phyloP scores from a whole-genome alignment of 2,888 invertebrate species.

The Nemurella pictetii region DNA sequence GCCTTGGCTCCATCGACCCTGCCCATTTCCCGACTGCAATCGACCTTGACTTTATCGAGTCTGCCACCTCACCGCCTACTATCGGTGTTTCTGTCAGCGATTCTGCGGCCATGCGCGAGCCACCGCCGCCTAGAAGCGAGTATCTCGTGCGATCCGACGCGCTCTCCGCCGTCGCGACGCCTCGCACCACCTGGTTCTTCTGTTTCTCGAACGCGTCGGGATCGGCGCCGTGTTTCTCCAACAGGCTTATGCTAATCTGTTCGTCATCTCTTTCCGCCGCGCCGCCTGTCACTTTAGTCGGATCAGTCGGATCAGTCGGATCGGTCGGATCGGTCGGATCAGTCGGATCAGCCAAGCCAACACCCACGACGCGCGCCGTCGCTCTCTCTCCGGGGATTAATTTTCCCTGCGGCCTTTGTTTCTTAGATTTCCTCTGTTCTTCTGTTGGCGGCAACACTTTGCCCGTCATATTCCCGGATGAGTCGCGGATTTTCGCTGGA shows the following conservation, averaged over 20 bases:
- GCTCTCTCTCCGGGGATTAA: neutral
- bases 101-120: no score
- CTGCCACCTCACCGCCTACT: no score
- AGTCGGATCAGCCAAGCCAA: no score
- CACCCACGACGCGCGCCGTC: neutral
- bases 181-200: neutral
- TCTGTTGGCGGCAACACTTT: neutral
- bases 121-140: neutral
- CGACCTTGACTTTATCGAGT: no score
- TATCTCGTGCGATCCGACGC: neutral
- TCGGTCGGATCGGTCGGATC: neutral
- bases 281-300: neutral
- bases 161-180: neutral
- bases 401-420: neutral
- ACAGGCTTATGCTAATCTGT: neutral
- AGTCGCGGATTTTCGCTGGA: neutral
- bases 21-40: no score
- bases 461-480: neutral
- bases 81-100: no score
- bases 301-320: neutral
- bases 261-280: neutral
- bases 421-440: neutral
- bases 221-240: neutral
- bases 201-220: neutral
- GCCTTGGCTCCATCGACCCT: no score